Evolutionary conservation across 2,797 vertebrate species (phyloP), one percentile per base, ranked within the genome.

Genomic region (Dendrocincla fuliginosa): DNA sequence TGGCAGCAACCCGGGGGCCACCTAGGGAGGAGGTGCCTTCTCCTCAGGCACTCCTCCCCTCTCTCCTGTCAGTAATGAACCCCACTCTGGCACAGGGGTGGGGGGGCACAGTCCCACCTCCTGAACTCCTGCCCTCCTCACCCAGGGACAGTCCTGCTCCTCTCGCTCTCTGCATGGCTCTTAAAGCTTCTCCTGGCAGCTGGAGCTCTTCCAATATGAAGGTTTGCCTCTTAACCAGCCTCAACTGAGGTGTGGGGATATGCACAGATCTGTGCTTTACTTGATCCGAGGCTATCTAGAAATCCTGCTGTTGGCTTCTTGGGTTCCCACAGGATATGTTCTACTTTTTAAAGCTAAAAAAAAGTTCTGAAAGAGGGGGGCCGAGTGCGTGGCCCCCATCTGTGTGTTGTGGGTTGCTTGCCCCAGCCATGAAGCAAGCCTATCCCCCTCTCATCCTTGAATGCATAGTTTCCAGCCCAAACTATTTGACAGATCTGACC

Each of bases 401-500:
- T 30, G 18, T 16, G 33, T 53, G 33, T 44, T 76, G 49, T 15
- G 55, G 57, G 61, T 71, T 2, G 0, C 61, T 63, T 61, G 73
- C 57, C 47, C 52, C 85, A 55, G 6, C 35, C 2, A 3, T 47
- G 85, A 75, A 75, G 56, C 46, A 84, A 9, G 6, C 13, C 33
- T 90, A 41, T 47, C 65, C 39, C 19, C 9, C 25, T 1, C 57
- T 55, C 39, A 47, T 75, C 49, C 64, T 6, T 28, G 39, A 75
- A 81, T 2, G 1, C 73, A 65, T 24, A 68, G 17, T 93, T 95
- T 93, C 85, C 90, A 91, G 65, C 65, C 73, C 73, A 65, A 95
- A 81, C 42, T 78, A 75, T 78, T 55, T 75, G 35, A 74, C 76
- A 86, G 81, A 88, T 86, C 85, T 91, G 85, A 90, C 90, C 68